A percentile compares a stretch with the other conserved stretches of the same genome.
Evolutionary conservation across 2,888 invertebrate species (phyloP).

Genomic region (Drosophila phalerata): DNA sequence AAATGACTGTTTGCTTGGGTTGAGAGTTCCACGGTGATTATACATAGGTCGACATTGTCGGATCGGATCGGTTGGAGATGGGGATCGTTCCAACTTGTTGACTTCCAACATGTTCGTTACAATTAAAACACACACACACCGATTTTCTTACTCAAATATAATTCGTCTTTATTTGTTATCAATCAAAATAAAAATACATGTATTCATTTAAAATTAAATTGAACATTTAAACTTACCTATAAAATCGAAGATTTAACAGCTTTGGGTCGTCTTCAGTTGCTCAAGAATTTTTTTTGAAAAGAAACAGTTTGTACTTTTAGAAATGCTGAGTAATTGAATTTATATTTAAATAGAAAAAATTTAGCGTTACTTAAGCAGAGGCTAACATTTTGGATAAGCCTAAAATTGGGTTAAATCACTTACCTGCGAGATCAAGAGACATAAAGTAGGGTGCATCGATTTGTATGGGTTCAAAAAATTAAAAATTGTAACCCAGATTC

Average conservation of each 20-base stretch:
- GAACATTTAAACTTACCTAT: conserved; percentile 35
- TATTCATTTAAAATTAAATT: neutral
- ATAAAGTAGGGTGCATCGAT: too few species aligned
- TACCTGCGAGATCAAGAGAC: conserved; percentile 28
- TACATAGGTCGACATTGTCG: conserved; percentile 46
- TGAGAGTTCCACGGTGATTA: conserved; percentile 44
- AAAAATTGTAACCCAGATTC: too few species aligned
- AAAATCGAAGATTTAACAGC: neutral
- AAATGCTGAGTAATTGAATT: conserved; percentile 21
- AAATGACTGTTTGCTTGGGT: conserved; percentile 50
- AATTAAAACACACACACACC: conserved; percentile 46
- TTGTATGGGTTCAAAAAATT: too few species aligned
- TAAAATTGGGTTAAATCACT: conserved; percentile 23
- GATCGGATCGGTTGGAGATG: conserved; percentile 24
- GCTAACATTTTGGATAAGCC: neutral
- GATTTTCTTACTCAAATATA: conserved; percentile 15
- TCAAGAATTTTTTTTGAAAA: conserved; percentile 52
- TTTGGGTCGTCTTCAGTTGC: conserved; percentile 28
- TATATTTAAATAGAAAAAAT: conserved; percentile 16
- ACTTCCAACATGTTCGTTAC: conserved; percentile 63
- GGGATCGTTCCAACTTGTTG: conserved; percentile 48
- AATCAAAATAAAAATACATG: neutral
- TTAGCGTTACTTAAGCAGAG: conserved; percentile 48
- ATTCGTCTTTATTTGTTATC: conserved; percentile 31
- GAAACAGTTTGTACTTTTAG: conserved; percentile 53